Evolutionary conservation across 1,140 invertebrate genomes (phyloP).

Genomic region (Hyles euphorbiae): DNA sequence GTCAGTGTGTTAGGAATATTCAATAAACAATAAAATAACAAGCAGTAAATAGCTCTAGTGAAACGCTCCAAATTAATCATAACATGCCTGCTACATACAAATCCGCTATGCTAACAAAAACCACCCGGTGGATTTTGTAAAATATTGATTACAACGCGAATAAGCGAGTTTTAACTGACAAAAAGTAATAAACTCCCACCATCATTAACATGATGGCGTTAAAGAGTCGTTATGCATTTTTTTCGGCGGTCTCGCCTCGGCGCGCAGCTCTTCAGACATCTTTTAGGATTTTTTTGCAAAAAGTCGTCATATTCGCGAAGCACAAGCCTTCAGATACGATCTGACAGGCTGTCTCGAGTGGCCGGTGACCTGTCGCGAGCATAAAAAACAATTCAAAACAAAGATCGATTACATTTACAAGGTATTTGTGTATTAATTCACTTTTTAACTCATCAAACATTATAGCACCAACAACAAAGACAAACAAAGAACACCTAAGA

Average conservation of each 20-base stretch:
- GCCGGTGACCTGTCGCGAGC: conserved; percentile 37
- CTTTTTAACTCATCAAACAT: too few species aligned
- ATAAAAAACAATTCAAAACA: too few species aligned
- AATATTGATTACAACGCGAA: too few species aligned
- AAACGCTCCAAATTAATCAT: too few species aligned
- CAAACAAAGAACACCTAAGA: conserved; percentile 15
- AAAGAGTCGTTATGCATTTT: conserved; percentile 22
- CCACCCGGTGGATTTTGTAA: too few species aligned
- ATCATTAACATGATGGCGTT: conserved; percentile 18
- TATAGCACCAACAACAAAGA: background rate
- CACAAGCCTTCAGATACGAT: conserved; percentile 37
- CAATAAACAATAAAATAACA: too few species aligned
- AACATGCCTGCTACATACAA: too few species aligned
- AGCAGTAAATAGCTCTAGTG: too few species aligned
- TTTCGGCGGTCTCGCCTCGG: conserved; percentile 25
- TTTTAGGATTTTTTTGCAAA: conserved; percentile 45
- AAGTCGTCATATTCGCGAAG: conserved; percentile 40
- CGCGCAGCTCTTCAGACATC: conserved; percentile 43
- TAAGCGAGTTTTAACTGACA: too few species aligned
- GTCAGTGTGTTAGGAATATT: too few species aligned
- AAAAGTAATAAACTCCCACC: conserved; percentile 1
- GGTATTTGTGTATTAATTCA: conserved; percentile 21
- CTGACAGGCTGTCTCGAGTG: conserved; percentile 37
- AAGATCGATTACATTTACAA: conserved; percentile 15
- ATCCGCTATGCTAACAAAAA: too few species aligned